Base-by-base conservation (phyloP, 2,888 invertebrate species). In the Euproctis similis region DNA sequence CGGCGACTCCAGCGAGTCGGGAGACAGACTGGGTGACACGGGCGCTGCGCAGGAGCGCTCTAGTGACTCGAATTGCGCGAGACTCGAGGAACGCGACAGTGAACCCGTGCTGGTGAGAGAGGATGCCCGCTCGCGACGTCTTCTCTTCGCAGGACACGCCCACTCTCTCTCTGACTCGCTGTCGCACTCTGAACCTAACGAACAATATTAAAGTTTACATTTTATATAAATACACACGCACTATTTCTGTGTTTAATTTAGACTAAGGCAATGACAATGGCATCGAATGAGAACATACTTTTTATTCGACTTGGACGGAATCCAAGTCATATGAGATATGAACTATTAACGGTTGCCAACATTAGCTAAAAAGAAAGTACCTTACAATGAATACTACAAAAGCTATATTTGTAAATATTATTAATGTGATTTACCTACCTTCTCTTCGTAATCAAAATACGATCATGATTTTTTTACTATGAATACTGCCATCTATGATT, bases 51-150 rank as follows among this genome's bases (percentile, higher is more conserved):
- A 84, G 24, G 82, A 81, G 18, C 84, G 87, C 65, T 94, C 94
- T 36, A 94, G 80, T 3, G 92, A 92, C 75, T 94, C 94, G 71
- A 95, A 95, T 72, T 94, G 94, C 39, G 94, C 87, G 39, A 95
- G 84, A 49, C 93, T 93, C 43, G 92, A 92, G 37, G 93, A 92
- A 43, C 94, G 88, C 52, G 92, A 92, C 8, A 92, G 84, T 25
- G 91, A 91, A 61, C 76, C 65, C 58, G 80, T 42, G 73, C 77
- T 81, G 62, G 65, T 47, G 36, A 75, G 80, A 39, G 82, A 81
- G 32, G 60, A 35, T 39, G 71, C 75, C 39, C 76, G 75, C 55
- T 90, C 90, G 56, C 90, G 89, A 38, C 90, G 87, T 34, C 91
- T 86, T 28, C 92, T 85, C 71, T 92, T 92, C 26, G 91, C 89